These are phyloP conservation scores for Danionella cerebrum DNA, from an alignment of 2,113 vertebrate genomes.

Conservation along the genomic window DNA sequence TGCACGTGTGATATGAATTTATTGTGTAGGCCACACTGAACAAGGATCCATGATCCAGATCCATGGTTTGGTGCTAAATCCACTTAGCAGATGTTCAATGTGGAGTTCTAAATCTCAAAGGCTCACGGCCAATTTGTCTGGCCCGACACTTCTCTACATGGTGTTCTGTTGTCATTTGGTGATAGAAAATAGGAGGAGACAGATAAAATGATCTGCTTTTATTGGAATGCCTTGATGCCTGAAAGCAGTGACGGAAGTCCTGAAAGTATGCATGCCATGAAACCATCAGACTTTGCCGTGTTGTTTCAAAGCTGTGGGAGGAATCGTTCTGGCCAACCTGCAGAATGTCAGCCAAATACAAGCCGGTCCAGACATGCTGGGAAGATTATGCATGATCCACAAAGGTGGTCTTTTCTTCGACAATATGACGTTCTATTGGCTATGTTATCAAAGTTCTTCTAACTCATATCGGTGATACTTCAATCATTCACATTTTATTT, in stretches of 20 bases:
- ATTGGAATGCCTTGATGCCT: slow-evolving; percentile 52
- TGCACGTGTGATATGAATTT: no score
- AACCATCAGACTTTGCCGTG: slow-evolving; percentile 24
- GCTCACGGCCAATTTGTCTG: slow-evolving; percentile 43
- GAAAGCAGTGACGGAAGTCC: slow-evolving; percentile 41
- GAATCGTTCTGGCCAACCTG: neutral
- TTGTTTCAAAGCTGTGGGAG: neutral
- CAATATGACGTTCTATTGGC: neutral
- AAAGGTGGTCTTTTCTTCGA: neutral
- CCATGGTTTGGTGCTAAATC: no score
- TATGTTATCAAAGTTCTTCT: slow-evolving; percentile 26
- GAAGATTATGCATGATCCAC: neutral
- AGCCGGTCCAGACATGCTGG: neutral
- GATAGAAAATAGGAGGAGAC: slow-evolving; percentile 56
- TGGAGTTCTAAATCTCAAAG: slow-evolving; percentile 40
- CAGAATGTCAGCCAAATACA: slow-evolving; percentile 11
- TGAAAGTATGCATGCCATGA: slow-evolving; percentile 40
- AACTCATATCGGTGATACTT: neutral
- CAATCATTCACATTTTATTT: neutral
- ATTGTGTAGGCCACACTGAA: no score
- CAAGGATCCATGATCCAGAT: no score
- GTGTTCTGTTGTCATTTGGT: slow-evolving; percentile 18
- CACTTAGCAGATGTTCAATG: slow-evolving; percentile 42
- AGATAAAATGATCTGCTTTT: slow-evolving; percentile 48
- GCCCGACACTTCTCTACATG: slow-evolving; percentile 29